Conservation (phyloP, 2,797 vertebrate genomes). For the Epinephelus coioides region DNA sequence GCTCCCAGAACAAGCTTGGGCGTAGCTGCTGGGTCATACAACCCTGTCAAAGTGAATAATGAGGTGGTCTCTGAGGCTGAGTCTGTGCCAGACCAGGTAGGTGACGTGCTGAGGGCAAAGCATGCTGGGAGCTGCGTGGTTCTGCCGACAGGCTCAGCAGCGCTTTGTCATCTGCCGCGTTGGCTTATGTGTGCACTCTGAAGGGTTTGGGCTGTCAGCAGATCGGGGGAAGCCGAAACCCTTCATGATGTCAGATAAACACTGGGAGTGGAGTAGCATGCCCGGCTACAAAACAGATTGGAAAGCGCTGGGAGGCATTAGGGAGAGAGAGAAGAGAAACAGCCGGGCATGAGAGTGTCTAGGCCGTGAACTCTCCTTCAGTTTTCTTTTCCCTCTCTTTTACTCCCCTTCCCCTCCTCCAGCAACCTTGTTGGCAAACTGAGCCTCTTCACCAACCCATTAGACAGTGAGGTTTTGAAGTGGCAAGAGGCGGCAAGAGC, state of each 20-base stretch:
- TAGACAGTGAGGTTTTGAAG: conserved; percentile 73
- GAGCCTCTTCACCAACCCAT: conserved; percentile 61
- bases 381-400: conserved; percentile 50
- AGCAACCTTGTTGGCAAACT: conserved; percentile 55
- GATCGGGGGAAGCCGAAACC: conserved; percentile 57
- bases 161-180: conserved; percentile 74
- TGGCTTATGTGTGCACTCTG: conserved; percentile 54
- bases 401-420: conserved; percentile 42
- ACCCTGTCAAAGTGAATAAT: conserved; percentile 84
- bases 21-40: conserved; percentile 69
- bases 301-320: conserved; percentile 69
- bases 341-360: conserved; percentile 51
- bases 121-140: conserved; percentile 75
- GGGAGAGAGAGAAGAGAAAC: conserved; percentile 43
- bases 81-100: conserved; percentile 72
- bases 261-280: conserved; percentile 55
- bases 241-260: conserved; percentile 76
- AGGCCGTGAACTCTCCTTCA: conserved; percentile 67
- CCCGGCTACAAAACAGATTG: conserved; percentile 76
- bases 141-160: conserved; percentile 64
- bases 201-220: conserved; percentile 64
- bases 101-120: conserved; percentile 79
- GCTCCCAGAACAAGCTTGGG: conserved; percentile 62
- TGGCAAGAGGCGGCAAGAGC: conserved; percentile 57
- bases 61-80: conserved; percentile 69